Conservation (phyloP, 1,140 invertebrate species). For the Drosophila suzukii region DNA sequence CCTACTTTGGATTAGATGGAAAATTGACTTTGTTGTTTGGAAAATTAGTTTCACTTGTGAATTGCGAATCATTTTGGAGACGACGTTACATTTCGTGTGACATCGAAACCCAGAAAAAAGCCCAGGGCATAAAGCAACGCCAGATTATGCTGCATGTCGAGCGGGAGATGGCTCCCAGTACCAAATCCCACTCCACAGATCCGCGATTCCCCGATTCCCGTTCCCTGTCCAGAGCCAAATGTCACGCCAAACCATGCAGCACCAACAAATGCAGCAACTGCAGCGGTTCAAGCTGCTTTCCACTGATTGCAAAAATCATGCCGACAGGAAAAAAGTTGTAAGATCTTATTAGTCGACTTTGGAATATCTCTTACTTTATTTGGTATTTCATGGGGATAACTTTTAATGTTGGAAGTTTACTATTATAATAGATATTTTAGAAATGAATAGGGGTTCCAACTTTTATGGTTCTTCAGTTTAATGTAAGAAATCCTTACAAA, state of each 20-base stretch:
- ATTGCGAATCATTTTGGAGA: slow-evolving; percentile 67
- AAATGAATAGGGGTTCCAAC: too few relatives aligned
- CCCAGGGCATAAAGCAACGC: slow-evolving; percentile 26
- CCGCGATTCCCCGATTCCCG: neutral
- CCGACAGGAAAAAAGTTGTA: slow-evolving; percentile 38
- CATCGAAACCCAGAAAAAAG: slow-evolving; percentile 67
- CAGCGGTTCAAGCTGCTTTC: slow-evolving; percentile 58
- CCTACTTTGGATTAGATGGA: slow-evolving; percentile 8
- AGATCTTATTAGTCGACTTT: slow-evolving; percentile 1
- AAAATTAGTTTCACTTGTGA: slow-evolving; percentile 79
- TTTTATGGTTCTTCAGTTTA: too few relatives aligned
- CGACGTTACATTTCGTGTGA: slow-evolving; percentile 46
- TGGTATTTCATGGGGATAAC: neutral
- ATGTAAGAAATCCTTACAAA: too few relatives aligned
- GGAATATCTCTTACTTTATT: neutral
- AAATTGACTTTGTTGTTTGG: slow-evolving; percentile 44
- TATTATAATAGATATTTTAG: too few relatives aligned
- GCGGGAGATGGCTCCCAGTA: slow-evolving; percentile 26
- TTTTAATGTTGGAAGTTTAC: neutral
- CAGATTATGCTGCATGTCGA: slow-evolving; percentile 44
- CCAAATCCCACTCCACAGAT: neutral
- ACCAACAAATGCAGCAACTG: slow-evolving; percentile 40
- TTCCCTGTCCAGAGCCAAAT: slow-evolving; percentile 49
- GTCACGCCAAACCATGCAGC: slow-evolving; percentile 53
- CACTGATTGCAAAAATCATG: slow-evolving; percentile 76